A percentile compares a stretch with the other conserved stretches of the same genome.
Evolutionary conservation across 2,888 invertebrate species (phyloP).

Genomic region (Tridacna crocea): DNA sequence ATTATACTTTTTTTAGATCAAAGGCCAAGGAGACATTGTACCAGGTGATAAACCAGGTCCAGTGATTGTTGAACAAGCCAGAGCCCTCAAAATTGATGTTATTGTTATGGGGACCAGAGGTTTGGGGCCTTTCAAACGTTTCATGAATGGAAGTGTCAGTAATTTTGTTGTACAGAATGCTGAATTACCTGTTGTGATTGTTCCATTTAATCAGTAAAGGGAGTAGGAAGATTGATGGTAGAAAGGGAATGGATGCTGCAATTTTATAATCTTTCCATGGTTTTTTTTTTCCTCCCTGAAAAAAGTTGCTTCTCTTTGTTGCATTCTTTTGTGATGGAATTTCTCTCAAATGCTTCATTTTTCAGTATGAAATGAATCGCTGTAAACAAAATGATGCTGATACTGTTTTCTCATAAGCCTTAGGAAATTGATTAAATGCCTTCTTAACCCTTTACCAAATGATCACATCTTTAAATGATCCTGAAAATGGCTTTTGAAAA

Average conservation of each 20-base stretch:
- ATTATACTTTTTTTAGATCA: constrained; percentile 4
- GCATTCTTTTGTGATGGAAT: not conserved
- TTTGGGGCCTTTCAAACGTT: constrained; percentile 12
- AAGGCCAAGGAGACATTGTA: constrained; percentile 30
- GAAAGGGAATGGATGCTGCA: not conserved
- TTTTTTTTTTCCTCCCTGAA: too few species aligned
- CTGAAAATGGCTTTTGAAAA: too few species aligned
- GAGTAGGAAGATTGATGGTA: not conserved
- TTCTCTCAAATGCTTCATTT: not conserved
- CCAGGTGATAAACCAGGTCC: constrained; percentile 25
- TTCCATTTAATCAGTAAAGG: constrained; percentile 8
- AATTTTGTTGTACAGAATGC: constrained; percentile 15
- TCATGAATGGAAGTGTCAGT: constrained; percentile 35
- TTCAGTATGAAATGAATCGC: not conserved
- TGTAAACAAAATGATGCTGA: not conserved
- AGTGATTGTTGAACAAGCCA: constrained; percentile 12
- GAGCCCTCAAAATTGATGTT: constrained; percentile 4
- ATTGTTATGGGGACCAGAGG: constrained; percentile 39
- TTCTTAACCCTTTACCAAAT: too few species aligned
- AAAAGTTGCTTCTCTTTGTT: too few species aligned
- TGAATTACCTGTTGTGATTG: constrained; percentile 8
- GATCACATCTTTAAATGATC: too few species aligned
- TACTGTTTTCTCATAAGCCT: not conserved
- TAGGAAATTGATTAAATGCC: too few species aligned
- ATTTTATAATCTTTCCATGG: not conserved